phyloP scores from a whole-genome alignment of 2,797 vertebrate species.

The Alfaro cultratus region DNA sequence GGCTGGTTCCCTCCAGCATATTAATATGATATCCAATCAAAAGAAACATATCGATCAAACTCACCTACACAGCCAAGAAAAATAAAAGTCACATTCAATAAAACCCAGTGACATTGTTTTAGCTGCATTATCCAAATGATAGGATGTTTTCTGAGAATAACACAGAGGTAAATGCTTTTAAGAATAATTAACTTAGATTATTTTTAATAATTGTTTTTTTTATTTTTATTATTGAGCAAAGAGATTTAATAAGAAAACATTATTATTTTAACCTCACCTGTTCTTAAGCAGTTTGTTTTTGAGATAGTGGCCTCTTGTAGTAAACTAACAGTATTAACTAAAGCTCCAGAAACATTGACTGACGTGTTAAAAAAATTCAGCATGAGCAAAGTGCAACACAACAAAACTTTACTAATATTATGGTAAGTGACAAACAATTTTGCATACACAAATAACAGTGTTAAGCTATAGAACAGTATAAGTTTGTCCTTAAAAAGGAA shows the following conservation, averaged over 20 bases:
- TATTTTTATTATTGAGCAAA: too few species aligned
- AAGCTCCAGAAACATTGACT: background rate
- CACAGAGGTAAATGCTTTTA: background rate
- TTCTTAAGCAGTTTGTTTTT: background rate
- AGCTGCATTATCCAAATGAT: background rate
- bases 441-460: background rate
- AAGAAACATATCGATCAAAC: background rate
- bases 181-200: too few species aligned
- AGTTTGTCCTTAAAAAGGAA: background rate
- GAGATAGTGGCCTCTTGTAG: background rate
- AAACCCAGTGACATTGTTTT: background rate
- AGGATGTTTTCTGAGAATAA: background rate
- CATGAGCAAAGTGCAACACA: background rate
- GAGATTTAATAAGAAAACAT: too few species aligned
- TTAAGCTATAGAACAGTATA: background rate
- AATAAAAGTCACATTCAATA: background rate
- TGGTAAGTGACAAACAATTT: background rate
- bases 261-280: background rate
- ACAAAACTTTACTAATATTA: background rate
- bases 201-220: too few species aligned
- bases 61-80: too few species aligned
- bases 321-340: background rate
- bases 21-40: background rate
- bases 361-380: background rate
- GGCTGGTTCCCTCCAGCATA: background rate